phyloP scores from a whole-genome alignment of 2,888 invertebrate genomes.

The Eristalis tenax region DNA sequence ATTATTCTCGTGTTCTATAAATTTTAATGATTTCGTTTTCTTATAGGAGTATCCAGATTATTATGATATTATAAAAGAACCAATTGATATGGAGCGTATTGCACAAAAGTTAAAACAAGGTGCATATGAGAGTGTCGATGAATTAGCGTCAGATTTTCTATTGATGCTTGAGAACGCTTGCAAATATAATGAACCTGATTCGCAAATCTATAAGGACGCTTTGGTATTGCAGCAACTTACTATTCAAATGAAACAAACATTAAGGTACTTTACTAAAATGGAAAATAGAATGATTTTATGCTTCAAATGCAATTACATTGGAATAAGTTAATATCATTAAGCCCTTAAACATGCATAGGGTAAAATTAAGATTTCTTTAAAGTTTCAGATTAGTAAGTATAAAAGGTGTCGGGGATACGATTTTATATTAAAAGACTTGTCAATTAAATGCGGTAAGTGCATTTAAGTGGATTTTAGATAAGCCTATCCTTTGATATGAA shows the following conservation, averaged over 20 bases:
- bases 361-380: no score
- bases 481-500: no score
- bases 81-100: conserved; percentile 97
- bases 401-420: no score
- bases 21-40: conserved; percentile 6
- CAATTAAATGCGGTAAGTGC: no score
- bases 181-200: conserved; percentile 98
- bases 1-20: neutral
- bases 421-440: no score
- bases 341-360: no score
- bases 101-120: conserved; percentile 91
- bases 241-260: conserved; percentile 93
- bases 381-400: no score
- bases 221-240: conserved; percentile 94
- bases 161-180: conserved; percentile 98
- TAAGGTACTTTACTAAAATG: no score
- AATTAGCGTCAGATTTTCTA: conserved; percentile 93
- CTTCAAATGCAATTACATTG: no score
- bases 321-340: no score
- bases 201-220: conserved; percentile 98
- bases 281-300: no score
- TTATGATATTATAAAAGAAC: conserved; percentile 97
- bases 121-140: conserved; percentile 91
- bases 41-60: conserved; percentile 95
- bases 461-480: no score